Conservation (phyloP, 2,888 invertebrate genomes). For the Cheilosia variabilis region DNA sequence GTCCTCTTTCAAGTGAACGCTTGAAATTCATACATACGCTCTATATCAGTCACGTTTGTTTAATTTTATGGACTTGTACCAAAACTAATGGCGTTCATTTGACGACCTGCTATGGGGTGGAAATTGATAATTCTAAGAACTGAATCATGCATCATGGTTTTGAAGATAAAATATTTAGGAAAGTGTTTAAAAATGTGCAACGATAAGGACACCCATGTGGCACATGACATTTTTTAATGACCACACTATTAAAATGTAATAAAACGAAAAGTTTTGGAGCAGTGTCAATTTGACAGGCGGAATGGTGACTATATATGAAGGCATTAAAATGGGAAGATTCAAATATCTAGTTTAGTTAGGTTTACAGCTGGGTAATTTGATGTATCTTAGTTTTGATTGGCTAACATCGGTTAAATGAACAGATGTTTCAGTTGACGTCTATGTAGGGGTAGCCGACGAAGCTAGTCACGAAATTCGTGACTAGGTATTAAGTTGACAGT, state of each 20-base stretch:
- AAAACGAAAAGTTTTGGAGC: conserved; percentile 4
- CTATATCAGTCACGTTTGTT: neutral
- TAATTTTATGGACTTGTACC: neutral
- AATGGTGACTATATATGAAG: too few species aligned
- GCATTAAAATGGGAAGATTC: too few species aligned
- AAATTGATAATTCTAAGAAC: conserved; percentile 11
- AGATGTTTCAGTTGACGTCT: too few species aligned
- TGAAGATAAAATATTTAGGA: neutral
- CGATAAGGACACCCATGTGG: neutral
- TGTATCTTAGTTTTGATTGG: too few species aligned
- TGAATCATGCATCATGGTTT: neutral
- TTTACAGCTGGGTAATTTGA: too few species aligned
- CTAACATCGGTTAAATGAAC: too few species aligned
- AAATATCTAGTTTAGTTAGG: too few species aligned
- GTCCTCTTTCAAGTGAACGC: conserved; percentile 1
- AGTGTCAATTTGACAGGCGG: neutral
- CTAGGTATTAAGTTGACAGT: too few species aligned
- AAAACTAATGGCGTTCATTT: too few species aligned
- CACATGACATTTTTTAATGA: conserved; percentile 1
- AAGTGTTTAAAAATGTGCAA: neutral
- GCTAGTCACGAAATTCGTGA: too few species aligned
- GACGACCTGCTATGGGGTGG: neutral
- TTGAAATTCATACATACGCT: conserved; percentile 14
- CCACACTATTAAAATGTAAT: conserved; percentile 12
- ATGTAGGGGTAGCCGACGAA: too few species aligned